Conservation (phyloP, 2,113 vertebrate species). For the Vulpes lagopus region DNA sequence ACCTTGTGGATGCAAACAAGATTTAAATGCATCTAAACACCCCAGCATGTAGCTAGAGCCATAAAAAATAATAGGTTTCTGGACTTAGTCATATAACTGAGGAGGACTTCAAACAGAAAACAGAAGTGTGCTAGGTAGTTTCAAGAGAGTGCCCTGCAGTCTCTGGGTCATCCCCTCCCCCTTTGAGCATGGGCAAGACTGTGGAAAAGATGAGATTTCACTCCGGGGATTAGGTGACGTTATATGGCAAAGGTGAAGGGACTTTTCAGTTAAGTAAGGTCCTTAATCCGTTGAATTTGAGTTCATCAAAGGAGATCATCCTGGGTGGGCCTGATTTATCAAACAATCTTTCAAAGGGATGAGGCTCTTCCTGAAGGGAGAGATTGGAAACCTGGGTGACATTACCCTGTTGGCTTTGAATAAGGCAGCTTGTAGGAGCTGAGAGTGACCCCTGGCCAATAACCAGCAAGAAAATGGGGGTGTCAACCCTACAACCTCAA, state of each 20-base stretch:
- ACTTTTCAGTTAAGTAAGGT: background rate
- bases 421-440: background rate
- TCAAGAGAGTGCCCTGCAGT: background rate
- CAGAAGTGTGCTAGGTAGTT: background rate
- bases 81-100: background rate
- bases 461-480: background rate
- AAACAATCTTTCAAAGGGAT: background rate
- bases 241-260: background rate
- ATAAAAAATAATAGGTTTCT: background rate
- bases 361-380: background rate
- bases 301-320: background rate
- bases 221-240: background rate
- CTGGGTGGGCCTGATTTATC: background rate
- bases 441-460: background rate
- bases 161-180: background rate
- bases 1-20: background rate
- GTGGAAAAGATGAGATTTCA: background rate
- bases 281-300: background rate
- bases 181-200: too few species aligned
- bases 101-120: background rate
- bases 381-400: background rate
- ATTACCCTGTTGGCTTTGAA: background rate
- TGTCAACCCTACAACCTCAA: background rate
- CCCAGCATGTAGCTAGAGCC: background rate
- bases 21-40: conserved; percentile 4